Evolutionary conservation across 1,140 invertebrate genomes (phyloP), one percentile per base, ranked within the genome.

Genomic region (Drosophila varians): DNA sequence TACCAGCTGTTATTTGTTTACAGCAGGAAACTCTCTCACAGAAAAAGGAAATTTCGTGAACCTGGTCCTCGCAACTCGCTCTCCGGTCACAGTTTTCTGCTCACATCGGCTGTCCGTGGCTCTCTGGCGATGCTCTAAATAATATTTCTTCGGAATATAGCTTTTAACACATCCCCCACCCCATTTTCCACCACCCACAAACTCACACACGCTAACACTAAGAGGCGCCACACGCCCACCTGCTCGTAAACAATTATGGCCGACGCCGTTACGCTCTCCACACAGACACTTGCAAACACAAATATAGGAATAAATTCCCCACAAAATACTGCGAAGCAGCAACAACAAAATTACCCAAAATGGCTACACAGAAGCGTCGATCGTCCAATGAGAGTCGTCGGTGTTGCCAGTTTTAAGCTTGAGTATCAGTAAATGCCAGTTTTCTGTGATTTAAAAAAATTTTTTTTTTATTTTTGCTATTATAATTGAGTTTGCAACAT

Each of bases 161-260:
- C 64, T 78, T 61, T 84, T 61, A 51, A 58, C 42, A 71, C 68
- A 51, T 46, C 46, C 28, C 26, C 46, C 36, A 28, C 53, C 23
- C 31, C 8, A n/a, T 12, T 9, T 9, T 11, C 11, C 26, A 1
- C 16, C 9, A 16, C 36, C 11, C 12, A 38, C 46, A 28, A n/a
- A n/a, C 28, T 40, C 52, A 46, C 28, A 51, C 31, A n/a, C 40
- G 19, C n/a, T 18, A 8, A 52, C 26, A 45, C 47, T 23, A 47
- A 69, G 53, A 61, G 60, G 62, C 61, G 31, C 65, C 66, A 56
- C 69, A 58, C 79, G 76, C 80, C 61, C 76, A 84, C 77, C 77
- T 80, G 51, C 52, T 74, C 79, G 69, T 88, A 82, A 88, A 86
- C 82, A 86, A 86, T 88, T 87, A 86, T 86, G 82, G 82, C 82